Conservation (phyloP, 2,113 vertebrate species). For the Hippocampus abdominalis region DNA sequence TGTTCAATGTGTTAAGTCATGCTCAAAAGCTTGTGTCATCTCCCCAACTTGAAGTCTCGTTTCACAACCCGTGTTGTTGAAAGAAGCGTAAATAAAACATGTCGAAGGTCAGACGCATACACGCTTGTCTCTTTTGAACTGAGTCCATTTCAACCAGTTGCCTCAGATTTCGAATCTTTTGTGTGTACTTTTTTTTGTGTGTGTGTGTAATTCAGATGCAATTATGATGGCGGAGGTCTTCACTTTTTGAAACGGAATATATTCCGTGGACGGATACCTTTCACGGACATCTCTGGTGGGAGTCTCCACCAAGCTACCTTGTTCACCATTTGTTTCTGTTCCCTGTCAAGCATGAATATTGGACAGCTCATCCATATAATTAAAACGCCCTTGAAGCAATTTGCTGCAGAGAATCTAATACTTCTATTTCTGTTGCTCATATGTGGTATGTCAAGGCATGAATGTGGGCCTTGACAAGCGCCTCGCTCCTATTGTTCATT, state of each 20-base stretch:
- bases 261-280: background rate
- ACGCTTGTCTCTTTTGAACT: slow-evolving; percentile 10
- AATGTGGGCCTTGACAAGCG: slow-evolving; percentile 48
- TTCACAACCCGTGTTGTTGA: background rate
- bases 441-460: slow-evolving; percentile 60
- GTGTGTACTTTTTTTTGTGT: slow-evolving; percentile 12
- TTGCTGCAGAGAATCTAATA: slow-evolving; percentile 62
- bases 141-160: slow-evolving; percentile 34
- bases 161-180: slow-evolving; percentile 35
- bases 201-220: background rate
- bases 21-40: slow-evolving; percentile 10
- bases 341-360: slow-evolving; percentile 59
- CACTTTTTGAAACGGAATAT: background rate
- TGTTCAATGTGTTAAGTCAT: slow-evolving; percentile 24
- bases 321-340: slow-evolving; percentile 64
- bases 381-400: slow-evolving; percentile 71
- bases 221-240: background rate
- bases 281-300: background rate
- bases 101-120: slow-evolving; percentile 7
- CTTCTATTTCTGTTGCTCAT: slow-evolving; percentile 61
- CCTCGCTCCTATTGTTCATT: slow-evolving; percentile 62
- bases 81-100: slow-evolving; percentile 34
- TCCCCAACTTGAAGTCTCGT: background rate
- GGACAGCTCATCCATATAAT: slow-evolving; percentile 71
- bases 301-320: slow-evolving; percentile 27